Evolutionary conservation across 2,888 invertebrate genomes (phyloP), one percentile per base, ranked within the genome.

Genomic region (Acanthosepion lycidas): DNA sequence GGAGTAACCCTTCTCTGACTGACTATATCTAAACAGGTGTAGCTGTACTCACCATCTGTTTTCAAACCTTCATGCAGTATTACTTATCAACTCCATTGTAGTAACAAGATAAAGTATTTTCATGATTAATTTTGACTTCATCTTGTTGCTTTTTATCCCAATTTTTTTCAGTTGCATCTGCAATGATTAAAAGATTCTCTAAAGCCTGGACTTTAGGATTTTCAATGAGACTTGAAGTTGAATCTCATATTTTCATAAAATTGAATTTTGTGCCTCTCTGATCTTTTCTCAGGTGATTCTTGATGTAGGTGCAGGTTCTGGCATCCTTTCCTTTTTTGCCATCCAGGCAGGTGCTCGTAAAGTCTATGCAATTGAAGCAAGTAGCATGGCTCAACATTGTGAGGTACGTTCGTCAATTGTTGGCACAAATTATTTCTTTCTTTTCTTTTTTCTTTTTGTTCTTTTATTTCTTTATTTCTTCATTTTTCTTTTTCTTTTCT

Each of bases 331-430:
- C 0, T 99, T 99, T 98, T 99, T 99, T 97, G 99, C 99, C 93
- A 98, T 99, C 91, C 99, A 99, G 98, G 99, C 99, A 18, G 99
- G 99, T 51, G 99, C 99, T 91, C 98, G 98, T 95, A 98, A 98
- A 97, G 99, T 99, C 2, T 99, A 99, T 97, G 99, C 99, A 0
- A 99, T 99, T n/a, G 99, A 99, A 98, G 99, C 99, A 0, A 99
- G 99, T 97, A 99, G 99, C 96, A 99, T 99, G 99, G 99, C 99
- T 6, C 98, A 99, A 97, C 99, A 99, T 95, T 97, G 97, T 96
- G 97, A 97, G 96, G 97, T 97, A 96, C 95, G 95, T 95, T 18
- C 42, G 3, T 42, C 42, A 42, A 42, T 42, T 42, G 42, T 42
- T 42, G 42, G 2, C 42, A 42, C 42, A 42, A 2, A 42, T 42